phyloP scores from a whole-genome alignment of 2,797 vertebrate genomes.

The Hoplostethus mediterraneus region DNA sequence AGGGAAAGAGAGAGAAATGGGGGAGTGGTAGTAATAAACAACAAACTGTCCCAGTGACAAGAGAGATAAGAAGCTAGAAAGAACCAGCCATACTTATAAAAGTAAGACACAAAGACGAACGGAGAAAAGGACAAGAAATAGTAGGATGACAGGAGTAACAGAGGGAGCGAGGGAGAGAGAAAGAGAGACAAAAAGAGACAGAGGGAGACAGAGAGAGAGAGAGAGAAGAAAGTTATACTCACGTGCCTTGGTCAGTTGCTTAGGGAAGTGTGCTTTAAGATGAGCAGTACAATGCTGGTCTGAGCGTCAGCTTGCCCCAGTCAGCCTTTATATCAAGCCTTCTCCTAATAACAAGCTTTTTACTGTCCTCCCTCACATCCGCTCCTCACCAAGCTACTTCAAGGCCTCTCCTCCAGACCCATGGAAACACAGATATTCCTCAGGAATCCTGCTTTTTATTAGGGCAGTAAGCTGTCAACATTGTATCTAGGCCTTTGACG shows the following conservation, averaged over 20 bases:
- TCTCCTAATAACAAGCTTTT: constrained; percentile 59
- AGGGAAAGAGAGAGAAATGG: constrained; percentile 17
- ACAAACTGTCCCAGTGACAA: constrained; percentile 45
- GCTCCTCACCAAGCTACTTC: constrained; percentile 64
- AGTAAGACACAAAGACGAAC: constrained; percentile 11
- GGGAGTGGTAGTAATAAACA: constrained; percentile 34
- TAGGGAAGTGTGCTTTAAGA: constrained; percentile 53
- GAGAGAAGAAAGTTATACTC: constrained; percentile 50
- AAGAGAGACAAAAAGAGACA: background rate
- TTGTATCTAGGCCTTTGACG: constrained; percentile 10
- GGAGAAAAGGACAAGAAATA: constrained; percentile 4
- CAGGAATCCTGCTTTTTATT: constrained; percentile 61
- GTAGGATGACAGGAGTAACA: constrained; percentile 5
- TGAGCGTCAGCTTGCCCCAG: constrained; percentile 54
- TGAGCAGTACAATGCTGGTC: constrained; percentile 55
- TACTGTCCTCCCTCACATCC: constrained; percentile 74
- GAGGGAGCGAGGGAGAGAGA: background rate
- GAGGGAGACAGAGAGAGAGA: constrained; percentile 6
- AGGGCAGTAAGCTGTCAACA: constrained; percentile 16
- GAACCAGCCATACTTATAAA: constrained; percentile 26
- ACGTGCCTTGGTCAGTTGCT: constrained; percentile 61
- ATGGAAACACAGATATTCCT: constrained; percentile 72
- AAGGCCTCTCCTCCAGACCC: constrained; percentile 52
- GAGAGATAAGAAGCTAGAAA: constrained; percentile 46
- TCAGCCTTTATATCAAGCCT: constrained; percentile 75